These are phyloP conservation scores for Loriculus beryllinus DNA, from an alignment of 2,797 vertebrate genomes.

Conservation along the genomic window DNA sequence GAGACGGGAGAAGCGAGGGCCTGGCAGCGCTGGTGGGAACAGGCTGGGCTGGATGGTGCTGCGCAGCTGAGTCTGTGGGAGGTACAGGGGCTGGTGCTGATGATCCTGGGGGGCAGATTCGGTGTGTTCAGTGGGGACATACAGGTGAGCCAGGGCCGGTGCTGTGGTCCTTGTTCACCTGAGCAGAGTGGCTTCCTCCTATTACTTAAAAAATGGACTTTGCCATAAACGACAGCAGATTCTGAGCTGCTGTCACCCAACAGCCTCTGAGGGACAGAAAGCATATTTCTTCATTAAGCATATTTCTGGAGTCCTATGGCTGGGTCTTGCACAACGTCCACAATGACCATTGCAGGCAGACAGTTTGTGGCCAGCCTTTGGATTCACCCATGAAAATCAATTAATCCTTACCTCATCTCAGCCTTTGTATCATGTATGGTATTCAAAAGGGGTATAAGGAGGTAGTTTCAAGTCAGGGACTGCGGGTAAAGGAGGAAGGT, in stretches of 20 bases:
- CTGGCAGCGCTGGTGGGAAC: neutral
- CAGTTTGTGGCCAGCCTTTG: neutral
- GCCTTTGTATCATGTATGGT: neutral
- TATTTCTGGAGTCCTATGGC: neutral
- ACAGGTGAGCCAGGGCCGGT: neutral
- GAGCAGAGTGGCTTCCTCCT: neutral
- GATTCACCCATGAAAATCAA: neutral
- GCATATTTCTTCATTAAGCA: neutral
- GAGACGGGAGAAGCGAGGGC: neutral
- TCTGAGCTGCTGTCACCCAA: neutral
- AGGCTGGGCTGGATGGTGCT: neutral
- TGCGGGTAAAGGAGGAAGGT: neutral
- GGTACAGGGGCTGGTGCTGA: neutral
- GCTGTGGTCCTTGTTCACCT: neutral
- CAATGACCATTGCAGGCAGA: neutral
- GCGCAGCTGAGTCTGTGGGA: neutral
- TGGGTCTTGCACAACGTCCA: neutral
- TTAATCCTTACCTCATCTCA: neutral
- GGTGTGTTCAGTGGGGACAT: neutral
- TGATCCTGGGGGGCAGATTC: accelerated
- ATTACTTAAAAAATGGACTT: neutral
- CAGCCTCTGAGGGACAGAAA: neutral
- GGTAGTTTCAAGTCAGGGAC: neutral
- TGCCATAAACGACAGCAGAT: neutral
- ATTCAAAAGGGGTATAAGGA: neutral